A percentile compares a stretch with the other conserved stretches of the same genome.
Conservation (phyloP, 2,888 invertebrate genomes). For the Ypsolopha sequella region DNA sequence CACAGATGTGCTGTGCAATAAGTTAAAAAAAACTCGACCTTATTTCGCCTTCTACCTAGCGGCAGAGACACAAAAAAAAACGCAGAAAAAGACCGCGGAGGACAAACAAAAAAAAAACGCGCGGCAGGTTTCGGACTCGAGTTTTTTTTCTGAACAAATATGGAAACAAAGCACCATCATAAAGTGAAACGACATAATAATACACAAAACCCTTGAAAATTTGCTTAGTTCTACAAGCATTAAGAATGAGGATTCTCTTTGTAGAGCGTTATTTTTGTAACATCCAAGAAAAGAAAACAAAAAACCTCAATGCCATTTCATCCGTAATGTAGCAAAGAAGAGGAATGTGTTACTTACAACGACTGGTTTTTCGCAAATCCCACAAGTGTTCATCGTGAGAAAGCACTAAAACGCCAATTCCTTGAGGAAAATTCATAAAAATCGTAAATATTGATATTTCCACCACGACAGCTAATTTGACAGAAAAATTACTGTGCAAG, state of each 20-base stretch:
- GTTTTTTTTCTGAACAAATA: slow-evolving; percentile 32
- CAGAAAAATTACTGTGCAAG: slow-evolving; percentile 40
- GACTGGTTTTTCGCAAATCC: slow-evolving; percentile 55
- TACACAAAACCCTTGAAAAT: background rate
- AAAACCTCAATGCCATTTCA: slow-evolving; percentile 18
- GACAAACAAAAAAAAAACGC: slow-evolving; percentile 55
- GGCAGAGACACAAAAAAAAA: slow-evolving; percentile 60
- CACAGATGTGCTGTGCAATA: background rate
- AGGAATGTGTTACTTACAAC: slow-evolving; percentile 49
- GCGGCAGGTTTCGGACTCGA: slow-evolving; percentile 63
- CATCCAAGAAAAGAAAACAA: slow-evolving; percentile 60
- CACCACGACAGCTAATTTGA: slow-evolving; percentile 22
- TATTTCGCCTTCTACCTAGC: background rate
- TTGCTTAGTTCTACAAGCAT: too few relatives aligned
- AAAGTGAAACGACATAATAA: background rate
- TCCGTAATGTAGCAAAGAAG: slow-evolving; percentile 26
- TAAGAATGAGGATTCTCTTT: slow-evolving; percentile 12
- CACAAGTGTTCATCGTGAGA: slow-evolving; percentile 59
- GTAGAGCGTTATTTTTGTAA: slow-evolving; percentile 49
- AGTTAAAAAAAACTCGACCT: slow-evolving; percentile 3
- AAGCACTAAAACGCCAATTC: slow-evolving; percentile 20
- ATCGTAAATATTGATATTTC: slow-evolving; percentile 42
- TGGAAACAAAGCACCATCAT: background rate
- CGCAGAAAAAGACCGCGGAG: slow-evolving; percentile 26
- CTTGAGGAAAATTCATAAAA: slow-evolving; percentile 35